Evolutionary conservation across 2,888 invertebrate species (phyloP), one percentile per base, ranked within the genome.

Genomic region (Zaprionus lineosus): DNA sequence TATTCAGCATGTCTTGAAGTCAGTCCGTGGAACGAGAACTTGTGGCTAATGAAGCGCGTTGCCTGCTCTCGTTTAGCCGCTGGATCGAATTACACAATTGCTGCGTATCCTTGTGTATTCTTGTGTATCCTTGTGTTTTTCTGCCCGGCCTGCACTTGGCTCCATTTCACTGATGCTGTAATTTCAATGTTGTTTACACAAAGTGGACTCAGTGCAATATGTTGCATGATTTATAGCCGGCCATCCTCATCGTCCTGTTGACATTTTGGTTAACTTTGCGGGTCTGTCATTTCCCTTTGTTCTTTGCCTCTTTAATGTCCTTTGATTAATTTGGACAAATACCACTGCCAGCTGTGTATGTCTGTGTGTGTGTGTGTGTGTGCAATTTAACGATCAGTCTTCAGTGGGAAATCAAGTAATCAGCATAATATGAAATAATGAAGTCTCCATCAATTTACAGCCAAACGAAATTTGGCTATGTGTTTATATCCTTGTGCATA

Each of bases 321-420:
- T 62, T 74, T 76, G 78, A 84, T 83, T 78, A 78, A 78, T 78
- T 78, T 84, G 66, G 62, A 70, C 81, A 79, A 76, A 79, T 76
- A 63, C 51, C 70, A 79, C 65, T 83, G 73, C 60, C 83, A 63
- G 31, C 24, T 34, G n/a, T n/a, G n/a, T n/a, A n/a, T n/a, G n/a
- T n/a, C n/a, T n/a, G n/a, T n/a, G n/a, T n/a, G n/a, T n/a, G n/a
- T n/a, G n/a, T n/a, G n/a, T n/a, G n/a, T 43, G 46, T 53, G 29
- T 28, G 29, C 40, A 46, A 65, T 79, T 79, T 64, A 60, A 70
- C 59, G 62, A 46, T 21, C 21, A 21, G 21, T 21, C 3, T 21
- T 5, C 21, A 21, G 21, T 21, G n/a, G n/a, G n/a, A n/a, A 21
- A 21, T 21, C 36, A 24, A 41, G 51, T 46, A 59, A 68, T 71